Evolutionary conservation across 2,113 vertebrate genomes (phyloP).

Genomic region (Urocitellus parryii): DNA sequence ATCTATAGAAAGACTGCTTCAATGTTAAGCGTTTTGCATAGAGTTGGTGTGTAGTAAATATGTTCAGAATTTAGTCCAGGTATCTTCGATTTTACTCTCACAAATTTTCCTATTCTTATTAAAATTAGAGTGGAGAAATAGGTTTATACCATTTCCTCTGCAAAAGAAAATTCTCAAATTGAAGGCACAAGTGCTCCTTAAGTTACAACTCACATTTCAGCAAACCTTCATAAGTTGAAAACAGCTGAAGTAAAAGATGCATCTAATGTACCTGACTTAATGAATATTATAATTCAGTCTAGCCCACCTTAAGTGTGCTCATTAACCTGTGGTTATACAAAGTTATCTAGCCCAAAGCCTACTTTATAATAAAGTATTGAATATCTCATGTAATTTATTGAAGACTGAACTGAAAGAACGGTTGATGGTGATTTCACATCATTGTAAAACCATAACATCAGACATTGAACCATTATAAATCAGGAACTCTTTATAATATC

Average conservation of each 20-base stretch:
- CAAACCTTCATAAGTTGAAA: background rate
- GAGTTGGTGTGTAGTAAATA: background rate
- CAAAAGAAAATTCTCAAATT: background rate
- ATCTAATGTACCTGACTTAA: background rate
- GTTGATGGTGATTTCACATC: background rate
- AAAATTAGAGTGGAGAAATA: background rate
- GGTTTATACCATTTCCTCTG: background rate
- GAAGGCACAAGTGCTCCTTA: background rate
- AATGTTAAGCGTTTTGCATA: background rate
- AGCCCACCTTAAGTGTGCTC: background rate
- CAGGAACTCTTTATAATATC: background rate
- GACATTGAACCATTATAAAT: background rate
- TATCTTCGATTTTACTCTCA: background rate
- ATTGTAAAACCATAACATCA: background rate
- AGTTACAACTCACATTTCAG: background rate
- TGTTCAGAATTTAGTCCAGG: background rate
- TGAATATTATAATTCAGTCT: background rate
- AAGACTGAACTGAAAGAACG: no score
- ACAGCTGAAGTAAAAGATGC: background rate
- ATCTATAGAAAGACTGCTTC: background rate
- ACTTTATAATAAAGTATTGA: background rate
- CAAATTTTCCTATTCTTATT: constrained; percentile 4
- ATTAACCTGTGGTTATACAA: background rate
- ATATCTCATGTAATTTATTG: background rate
- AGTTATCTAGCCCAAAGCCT: background rate